Base-by-base conservation (phyloP, 2,888 invertebrate genomes). In the Cosmopolites sordidus region DNA sequence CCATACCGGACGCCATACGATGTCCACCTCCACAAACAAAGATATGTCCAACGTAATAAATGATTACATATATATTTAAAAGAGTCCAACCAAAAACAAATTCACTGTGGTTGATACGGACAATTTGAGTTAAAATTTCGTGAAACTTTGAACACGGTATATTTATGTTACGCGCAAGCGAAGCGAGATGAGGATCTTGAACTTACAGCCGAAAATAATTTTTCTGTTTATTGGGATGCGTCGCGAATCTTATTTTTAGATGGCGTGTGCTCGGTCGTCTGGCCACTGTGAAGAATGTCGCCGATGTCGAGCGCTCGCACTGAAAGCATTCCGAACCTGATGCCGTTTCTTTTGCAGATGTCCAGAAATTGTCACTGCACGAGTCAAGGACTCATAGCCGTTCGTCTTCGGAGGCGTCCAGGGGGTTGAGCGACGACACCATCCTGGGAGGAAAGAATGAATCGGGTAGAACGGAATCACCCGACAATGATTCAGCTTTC, bases 401-500 rank as follows among this genome's bases (percentile, higher is more conserved):
- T 52, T 74, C 75, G 12, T 73, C 74, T 44, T 76, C 76, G 6
- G 77, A 77, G 60, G 74, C 73, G 9, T 69, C 73, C 27, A 60
- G 74, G 57, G 73, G 72, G 61, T 59, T 72, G 55, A 60, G 69
- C 14, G 67, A 68, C 39, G 74, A 73, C 54, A 68, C 68, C 16
- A 69, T 71, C 57, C 57, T 70, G 33, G 64, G 71, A 48, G 62
- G 69, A 48, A 71, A 71, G 62, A 68, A 69, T 59, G 71, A 73
- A 59, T 76, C 75, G 41, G 70, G 77, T n/a, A 82, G 92, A 59
- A 89, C 92, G 11, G 94, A 96, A 68, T 93, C 93, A 48, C 96
- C 96, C 0, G 97, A 97, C 75, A 96, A 95, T 75, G 98, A 98
- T 76, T 96, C 96, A 9, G 98, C 97, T 12, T 98, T 96, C 75